Evolutionary conservation across 2,113 vertebrate genomes (phyloP).

Genomic region (Sula dactylatra): DNA sequence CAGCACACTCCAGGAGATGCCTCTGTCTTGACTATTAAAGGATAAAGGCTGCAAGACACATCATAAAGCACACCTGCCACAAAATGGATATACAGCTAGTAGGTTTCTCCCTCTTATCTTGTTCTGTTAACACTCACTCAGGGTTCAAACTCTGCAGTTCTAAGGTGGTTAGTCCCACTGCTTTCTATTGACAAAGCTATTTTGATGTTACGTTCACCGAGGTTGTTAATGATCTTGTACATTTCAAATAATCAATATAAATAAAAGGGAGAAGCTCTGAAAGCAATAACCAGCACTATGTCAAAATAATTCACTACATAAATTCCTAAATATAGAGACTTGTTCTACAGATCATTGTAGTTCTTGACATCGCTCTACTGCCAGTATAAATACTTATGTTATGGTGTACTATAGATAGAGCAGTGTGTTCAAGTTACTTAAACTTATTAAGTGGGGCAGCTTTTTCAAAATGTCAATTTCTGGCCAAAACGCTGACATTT

Average conservation of each 20-base stretch:
- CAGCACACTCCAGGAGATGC: not conserved
- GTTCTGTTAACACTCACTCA: not conserved
- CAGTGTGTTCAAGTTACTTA: not conserved
- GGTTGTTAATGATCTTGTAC: not conserved
- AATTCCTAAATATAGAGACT: not conserved
- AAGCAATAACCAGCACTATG: not conserved
- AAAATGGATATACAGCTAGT: not conserved
- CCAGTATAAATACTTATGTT: not conserved
- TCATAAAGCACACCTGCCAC: not conserved
- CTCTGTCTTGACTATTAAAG: not conserved
- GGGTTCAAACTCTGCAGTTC: not conserved
- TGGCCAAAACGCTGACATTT: not conserved
- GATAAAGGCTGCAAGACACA: not conserved
- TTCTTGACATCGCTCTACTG: not conserved
- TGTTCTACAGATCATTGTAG: not conserved
- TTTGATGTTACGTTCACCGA: not conserved
- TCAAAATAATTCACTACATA: not conserved
- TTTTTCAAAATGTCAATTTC: not conserved
- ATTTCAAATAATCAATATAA: slow-evolving; percentile 10
- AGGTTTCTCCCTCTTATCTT: not conserved
- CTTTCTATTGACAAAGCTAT: not conserved
- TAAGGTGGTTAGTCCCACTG: not conserved
- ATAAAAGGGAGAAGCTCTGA: not conserved
- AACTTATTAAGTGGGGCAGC: not conserved
- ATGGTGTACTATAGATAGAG: not conserved